Percentiles rank a stretch among this genome's conserved stretches.
Evolutionary conservation across 2,888 invertebrate species (phyloP).

Genomic region (Andrena marginata): DNA sequence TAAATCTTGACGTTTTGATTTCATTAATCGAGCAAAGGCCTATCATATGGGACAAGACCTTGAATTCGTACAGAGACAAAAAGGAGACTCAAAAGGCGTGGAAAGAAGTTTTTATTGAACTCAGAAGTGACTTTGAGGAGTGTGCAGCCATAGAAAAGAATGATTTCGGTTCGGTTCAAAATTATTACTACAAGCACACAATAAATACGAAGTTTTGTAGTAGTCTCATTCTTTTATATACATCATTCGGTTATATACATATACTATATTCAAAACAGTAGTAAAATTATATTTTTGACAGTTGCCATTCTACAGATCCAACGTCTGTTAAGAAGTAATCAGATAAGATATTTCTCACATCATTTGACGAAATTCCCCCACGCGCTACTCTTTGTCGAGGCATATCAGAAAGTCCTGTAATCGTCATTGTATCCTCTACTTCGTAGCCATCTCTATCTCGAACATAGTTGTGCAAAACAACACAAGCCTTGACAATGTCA

Average conservation of each 20-base stretch:
- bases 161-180: not conserved
- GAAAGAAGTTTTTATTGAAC: not conserved
- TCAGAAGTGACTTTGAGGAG: not conserved
- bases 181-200: not conserved
- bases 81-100: not conserved
- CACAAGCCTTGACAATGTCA: conserved; percentile 1
- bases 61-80: not conserved
- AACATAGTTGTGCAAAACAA: conserved; percentile 1
- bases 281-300: not conserved
- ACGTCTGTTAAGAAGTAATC: not conserved
- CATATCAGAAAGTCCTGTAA: not conserved
- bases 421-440: not conserved
- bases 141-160: not conserved
- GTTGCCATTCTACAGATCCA: not conserved
- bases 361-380: not conserved
- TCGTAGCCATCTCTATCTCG: not conserved
- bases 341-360: not conserved
- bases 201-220: not conserved
- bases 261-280: too few species aligned
- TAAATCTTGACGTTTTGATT: too few species aligned
- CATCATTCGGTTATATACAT: too few species aligned
- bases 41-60: too few species aligned
- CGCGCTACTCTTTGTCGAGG: not conserved
- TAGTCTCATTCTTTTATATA: not conserved
- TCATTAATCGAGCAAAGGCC: too few species aligned